Conservation (phyloP, 1,140 invertebrate genomes). For the Chlorops oryzae region DNA sequence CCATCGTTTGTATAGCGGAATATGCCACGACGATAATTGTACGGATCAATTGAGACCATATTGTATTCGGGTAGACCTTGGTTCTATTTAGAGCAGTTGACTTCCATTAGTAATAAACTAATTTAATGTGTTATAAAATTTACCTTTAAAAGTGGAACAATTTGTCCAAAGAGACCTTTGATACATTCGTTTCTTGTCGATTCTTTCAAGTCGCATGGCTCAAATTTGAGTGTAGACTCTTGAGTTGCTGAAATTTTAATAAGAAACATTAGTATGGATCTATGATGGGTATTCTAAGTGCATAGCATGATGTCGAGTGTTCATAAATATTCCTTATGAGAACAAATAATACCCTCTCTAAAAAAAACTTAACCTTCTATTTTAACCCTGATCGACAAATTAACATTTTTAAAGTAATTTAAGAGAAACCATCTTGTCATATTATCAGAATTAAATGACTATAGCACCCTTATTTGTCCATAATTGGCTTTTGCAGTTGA, state of each 20-base stretch:
- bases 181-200: slow-evolving; percentile 37
- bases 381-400: too few species aligned
- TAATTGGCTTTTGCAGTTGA: too few species aligned
- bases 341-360: too few species aligned
- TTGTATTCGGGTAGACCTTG: slow-evolving; percentile 29
- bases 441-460: too few species aligned
- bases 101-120: background rate
- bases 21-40: slow-evolving; percentile 39
- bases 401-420: too few species aligned
- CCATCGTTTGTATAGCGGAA: slow-evolving; percentile 42
- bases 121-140: background rate
- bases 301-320: too few species aligned
- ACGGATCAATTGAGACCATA: slow-evolving; percentile 37
- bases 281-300: too few species aligned
- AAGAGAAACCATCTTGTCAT: too few species aligned
- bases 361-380: too few species aligned
- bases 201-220: slow-evolving; percentile 30
- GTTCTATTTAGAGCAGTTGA: background rate
- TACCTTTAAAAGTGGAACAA: slow-evolving; percentile 27
- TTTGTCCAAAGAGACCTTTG: slow-evolving; percentile 24
- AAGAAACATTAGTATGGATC: too few species aligned
- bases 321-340: too few species aligned
- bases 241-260: slow-evolving; percentile 21
- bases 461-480: too few species aligned
- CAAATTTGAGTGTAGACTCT: slow-evolving; percentile 9